Conservation (phyloP, 2,888 invertebrate species). For the Lacanobia wlatinum region DNA sequence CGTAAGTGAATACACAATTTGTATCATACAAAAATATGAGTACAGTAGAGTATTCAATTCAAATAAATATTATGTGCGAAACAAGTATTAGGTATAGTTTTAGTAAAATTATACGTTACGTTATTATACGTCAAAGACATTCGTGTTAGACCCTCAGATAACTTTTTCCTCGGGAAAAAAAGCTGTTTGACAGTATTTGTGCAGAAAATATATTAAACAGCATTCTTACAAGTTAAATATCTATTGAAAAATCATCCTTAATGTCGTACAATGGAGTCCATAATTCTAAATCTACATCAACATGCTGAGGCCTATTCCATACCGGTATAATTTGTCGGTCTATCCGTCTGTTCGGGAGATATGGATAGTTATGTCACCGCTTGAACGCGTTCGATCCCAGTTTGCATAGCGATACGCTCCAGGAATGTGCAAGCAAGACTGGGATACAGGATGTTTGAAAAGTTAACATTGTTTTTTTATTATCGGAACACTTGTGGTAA, state of each 20-base stretch:
- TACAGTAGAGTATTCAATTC: too few relatives aligned
- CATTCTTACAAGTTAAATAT: too few relatives aligned
- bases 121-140: too few relatives aligned
- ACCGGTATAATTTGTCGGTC: conserved; percentile 38
- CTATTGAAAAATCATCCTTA: too few relatives aligned
- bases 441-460: conserved; percentile 64
- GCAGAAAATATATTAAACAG: neutral
- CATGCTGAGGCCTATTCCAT: conserved; percentile 6
- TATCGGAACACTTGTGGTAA: neutral
- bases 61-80: too few relatives aligned
- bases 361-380: conserved; percentile 34
- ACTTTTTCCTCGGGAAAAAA: too few relatives aligned
- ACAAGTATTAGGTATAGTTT: too few relatives aligned
- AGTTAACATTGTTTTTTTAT: neutral
- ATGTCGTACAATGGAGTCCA: neutral
- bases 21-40: too few relatives aligned
- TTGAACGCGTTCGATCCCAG: conserved; percentile 59
- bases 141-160: too few relatives aligned
- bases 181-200: too few relatives aligned
- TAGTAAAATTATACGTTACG: too few relatives aligned
- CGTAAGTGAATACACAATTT: too few relatives aligned
- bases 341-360: conserved; percentile 24
- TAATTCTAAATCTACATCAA: neutral
- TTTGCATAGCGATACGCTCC: conserved; percentile 71
- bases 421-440: conserved; percentile 67